A percentile compares a stretch with the other conserved stretches of the same genome.
Conservation (phyloP, 1,140 invertebrate genomes). For the Trinorchestia longiramus region DNA sequence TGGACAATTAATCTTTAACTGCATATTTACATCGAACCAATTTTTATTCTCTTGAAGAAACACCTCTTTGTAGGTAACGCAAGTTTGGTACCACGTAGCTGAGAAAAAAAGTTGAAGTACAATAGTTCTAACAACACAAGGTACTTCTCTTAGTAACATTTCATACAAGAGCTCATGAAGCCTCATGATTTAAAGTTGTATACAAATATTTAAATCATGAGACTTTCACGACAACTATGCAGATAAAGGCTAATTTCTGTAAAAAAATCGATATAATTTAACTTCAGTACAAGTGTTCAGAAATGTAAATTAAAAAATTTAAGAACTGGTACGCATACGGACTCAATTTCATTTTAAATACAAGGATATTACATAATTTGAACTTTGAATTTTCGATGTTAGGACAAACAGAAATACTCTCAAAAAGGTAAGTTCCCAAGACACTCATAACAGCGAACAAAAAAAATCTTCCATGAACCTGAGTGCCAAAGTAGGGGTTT, state of each 20-base stretch:
- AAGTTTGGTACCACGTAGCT: no score
- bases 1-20: no score
- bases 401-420: not conserved
- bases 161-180: not conserved
- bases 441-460: not conserved
- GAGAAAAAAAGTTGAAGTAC: no score
- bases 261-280: not conserved
- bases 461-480: not conserved
- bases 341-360: not conserved
- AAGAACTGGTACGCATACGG: not conserved
- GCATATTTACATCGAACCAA: no score
- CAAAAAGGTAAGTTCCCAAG: not conserved
- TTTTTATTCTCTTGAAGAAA: no score
- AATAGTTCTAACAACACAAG: no score
- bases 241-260: not conserved
- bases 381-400: not conserved
- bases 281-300: not conserved
- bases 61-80: no score
- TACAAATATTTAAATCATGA: not conserved
- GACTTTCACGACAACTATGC: not conserved
- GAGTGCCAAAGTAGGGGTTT: not conserved
- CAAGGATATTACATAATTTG: not conserved
- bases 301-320: not conserved
- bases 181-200: not conserved
- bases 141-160: no score